Base-by-base conservation (phyloP, 2,888 invertebrate genomes). In the Mesoligia furuncula region DNA sequence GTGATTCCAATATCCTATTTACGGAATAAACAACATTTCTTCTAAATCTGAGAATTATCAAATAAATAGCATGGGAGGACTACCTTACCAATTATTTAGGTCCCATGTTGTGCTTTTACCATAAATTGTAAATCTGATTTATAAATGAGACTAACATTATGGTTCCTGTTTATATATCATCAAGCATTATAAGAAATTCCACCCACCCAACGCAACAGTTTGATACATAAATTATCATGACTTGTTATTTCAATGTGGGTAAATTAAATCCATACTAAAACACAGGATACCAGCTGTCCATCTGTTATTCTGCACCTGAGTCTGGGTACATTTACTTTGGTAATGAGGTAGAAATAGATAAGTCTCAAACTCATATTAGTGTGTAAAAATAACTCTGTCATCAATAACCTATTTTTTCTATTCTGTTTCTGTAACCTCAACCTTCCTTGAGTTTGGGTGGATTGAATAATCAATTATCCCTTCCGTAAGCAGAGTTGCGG, bases 241-340 rank as follows among this genome's bases (percentile, higher is more conserved):
- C n/a, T 20, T 81, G 73, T 80, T 77, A 71, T 72, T 36, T 66
- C 1, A 66, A 66, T 70, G 80, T 80, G 69, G 77, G 70, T 67
- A 80, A 48, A 84, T 48, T 61, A 73, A 67, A 45, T 73, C 59
- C 27, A 1, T 36, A 66, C 62, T 75, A 62, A 64, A 79, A 79
- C 71, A 75, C 75, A 69, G 77, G 66, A 75, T 77, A 84, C 20
- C 72, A 77, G 75, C 36, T 9, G 2, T 67, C 61, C 8, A 83
- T 83, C 77, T 84, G 51, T 67, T 80, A 77, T 84, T 78, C 57
- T 78, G 73, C 57, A 83, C 75, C 48, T 77, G 73, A 83, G 54
- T 69, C 8, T 17, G 45, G 73, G 74, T 57, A 80, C 54, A 80
- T 45, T 62, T 11, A 54, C 11, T 31, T n/a, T 17, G 24, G n/a